Base-by-base conservation (phyloP, 1,140 invertebrate species). In the Achatina immaculata region DNA sequence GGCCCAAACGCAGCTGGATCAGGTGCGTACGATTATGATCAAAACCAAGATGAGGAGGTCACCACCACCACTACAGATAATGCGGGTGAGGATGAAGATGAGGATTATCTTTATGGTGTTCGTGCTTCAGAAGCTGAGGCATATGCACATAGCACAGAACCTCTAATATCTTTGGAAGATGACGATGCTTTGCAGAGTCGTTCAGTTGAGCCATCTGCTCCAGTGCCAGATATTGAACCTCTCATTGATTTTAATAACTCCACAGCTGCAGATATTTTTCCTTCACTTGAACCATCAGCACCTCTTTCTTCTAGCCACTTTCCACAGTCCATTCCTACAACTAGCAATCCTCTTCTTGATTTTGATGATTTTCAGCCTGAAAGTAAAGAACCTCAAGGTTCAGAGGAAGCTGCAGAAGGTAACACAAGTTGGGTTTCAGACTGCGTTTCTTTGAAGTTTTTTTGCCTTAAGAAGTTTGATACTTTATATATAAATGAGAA, bases 61-160 rank as follows among this genome's bases (percentile, higher is more conserved):
- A 77, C 86, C 38, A 83, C 85, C 0, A 85, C 84, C 38, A 85
- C 84, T 34, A 77, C 76, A 80, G 82, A 80, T 68, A 81, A 84
- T 82, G 74, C 81, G 21, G 84, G 83, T 84, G 85, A 86, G 82
- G 83, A 85, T 76, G 65, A 81, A 68, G 86, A 84, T 34, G 86
- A 87, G 73, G 85, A 83, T 58, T 85, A 87, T 81, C 84, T 81
- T 69, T 87, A 87, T 83, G 82, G 81, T 80, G 75, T 82, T 80
- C 84, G 82, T 84, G 75, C 82, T 78, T 86, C 83, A 83, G 83
- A 85, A 45, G 81, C 62, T 82, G 81, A 76, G 42, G 69, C 72
- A 68, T 51, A 69, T 74, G 75, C 75, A 40, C 24, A 77, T 42
- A 68, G 78, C 79, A 73, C 81, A 43, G 69, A 82, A 66, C 83